Conservation (phyloP, 2,797 vertebrate species). For the Florisuga fusca region DNA sequence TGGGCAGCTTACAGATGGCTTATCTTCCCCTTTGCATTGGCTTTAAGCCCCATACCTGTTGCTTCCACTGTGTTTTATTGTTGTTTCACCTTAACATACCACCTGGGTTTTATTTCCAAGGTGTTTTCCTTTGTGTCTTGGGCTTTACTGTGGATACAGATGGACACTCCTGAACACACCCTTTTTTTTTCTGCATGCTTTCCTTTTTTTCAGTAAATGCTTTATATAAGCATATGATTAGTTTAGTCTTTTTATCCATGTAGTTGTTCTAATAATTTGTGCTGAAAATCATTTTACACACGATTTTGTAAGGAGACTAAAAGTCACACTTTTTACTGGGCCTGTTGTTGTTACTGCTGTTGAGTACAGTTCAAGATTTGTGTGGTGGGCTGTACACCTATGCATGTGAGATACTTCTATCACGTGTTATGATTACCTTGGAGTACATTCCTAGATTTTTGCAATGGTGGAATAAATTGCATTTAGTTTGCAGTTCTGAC, state of each 20-base stretch:
- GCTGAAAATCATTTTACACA: background rate
- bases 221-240: background rate
- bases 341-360: background rate
- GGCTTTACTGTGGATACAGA: background rate
- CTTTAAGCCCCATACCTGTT: conserved; percentile 59
- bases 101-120: conserved; percentile 18
- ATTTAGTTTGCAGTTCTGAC: conserved; percentile 62
- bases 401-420: background rate
- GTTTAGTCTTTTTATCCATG: background rate
- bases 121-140: background rate
- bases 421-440: conserved; percentile 52
- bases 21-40: conserved; percentile 39
- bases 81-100: background rate
- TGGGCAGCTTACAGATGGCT: conserved; percentile 44
- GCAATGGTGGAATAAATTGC: conserved; percentile 57
- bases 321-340: background rate
- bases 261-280: background rate
- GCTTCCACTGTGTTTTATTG: background rate
- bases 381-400: background rate
- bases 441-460: conserved; percentile 50
- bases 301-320: background rate
- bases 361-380: background rate
- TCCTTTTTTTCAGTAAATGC: background rate
- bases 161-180: background rate
- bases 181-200: background rate